These are phyloP conservation scores for Megaustenia siamemsis DNA, from an alignment of 2,888 invertebrate genomes.

Conservation along the genomic window DNA sequence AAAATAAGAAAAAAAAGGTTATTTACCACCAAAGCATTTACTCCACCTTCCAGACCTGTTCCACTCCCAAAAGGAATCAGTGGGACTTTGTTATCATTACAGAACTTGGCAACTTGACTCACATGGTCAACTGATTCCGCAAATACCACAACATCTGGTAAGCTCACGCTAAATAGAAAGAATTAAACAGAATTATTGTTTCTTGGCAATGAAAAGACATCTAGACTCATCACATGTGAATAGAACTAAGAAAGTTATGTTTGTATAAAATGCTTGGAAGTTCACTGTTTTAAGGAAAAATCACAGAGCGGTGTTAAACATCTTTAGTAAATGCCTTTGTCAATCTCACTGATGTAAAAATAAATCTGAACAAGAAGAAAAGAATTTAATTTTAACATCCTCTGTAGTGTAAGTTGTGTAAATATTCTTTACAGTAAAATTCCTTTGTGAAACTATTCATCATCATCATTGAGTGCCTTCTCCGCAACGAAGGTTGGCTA, in stretches of 20 bases:
- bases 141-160: conserved; percentile 81
- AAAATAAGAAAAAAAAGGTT: background rate
- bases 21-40: conserved; percentile 76
- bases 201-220: background rate
- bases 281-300: too few species aligned
- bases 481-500: too few species aligned
- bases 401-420: too few species aligned
- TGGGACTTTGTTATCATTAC: conserved; percentile 79
- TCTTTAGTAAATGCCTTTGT: too few species aligned
- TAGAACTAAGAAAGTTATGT: background rate
- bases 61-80: conserved; percentile 82
- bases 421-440: too few species aligned
- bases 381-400: too few species aligned
- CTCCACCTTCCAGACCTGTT: conserved; percentile 83
- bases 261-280: too few species aligned
- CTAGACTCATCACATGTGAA: background rate
- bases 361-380: too few species aligned
- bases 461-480: too few species aligned
- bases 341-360: too few species aligned
- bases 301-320: too few species aligned
- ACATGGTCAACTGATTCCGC: conserved; percentile 81
- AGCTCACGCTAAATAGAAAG: conserved; percentile 67
- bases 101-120: conserved; percentile 79
- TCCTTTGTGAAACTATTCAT: too few species aligned
- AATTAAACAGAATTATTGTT: background rate